These are phyloP conservation scores for Haliclona indistincta DNA, from an alignment of 37 sponge, comb jelly and placozoan genomes.

Conservation along the genomic window DNA sequence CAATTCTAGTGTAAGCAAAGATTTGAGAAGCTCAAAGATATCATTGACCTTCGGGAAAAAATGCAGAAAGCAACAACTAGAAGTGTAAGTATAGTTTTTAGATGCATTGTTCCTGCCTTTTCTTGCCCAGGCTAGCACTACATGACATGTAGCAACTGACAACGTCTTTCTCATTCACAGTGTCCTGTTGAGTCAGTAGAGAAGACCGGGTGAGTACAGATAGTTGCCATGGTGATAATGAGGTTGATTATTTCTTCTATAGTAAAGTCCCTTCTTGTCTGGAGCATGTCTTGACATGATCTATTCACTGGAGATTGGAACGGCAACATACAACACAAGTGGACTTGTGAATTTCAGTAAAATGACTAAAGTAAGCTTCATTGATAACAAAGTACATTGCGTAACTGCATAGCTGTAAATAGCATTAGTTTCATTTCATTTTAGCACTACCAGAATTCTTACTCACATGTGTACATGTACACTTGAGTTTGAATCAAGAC, in stretches of 20 bases:
- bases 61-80: constrained; percentile 66
- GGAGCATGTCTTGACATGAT: constrained; percentile 87
- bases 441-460: neutral
- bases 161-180: neutral
- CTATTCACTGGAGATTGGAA: constrained; percentile 64
- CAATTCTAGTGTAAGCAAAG: constrained; percentile 33
- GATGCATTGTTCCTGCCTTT: neutral
- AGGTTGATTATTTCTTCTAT: neutral
- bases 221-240: neutral
- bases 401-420: neutral
- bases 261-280: constrained; percentile 63
- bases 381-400: no score
- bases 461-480: no score
- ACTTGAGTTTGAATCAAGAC: no score
- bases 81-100: constrained; percentile 20
- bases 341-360: constrained; percentile 90
- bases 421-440: neutral
- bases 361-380: constrained; percentile 78
- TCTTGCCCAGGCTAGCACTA: no score
- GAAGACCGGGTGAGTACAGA: constrained; percentile 11
- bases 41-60: constrained; percentile 50
- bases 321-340: constrained; percentile 65
- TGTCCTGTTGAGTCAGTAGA: neutral
- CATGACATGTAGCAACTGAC: no score
- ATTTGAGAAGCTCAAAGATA: constrained; percentile 42